Evolutionary conservation across 2,113 vertebrate species (phyloP).

Genomic region (Platichthys flesus): DNA sequence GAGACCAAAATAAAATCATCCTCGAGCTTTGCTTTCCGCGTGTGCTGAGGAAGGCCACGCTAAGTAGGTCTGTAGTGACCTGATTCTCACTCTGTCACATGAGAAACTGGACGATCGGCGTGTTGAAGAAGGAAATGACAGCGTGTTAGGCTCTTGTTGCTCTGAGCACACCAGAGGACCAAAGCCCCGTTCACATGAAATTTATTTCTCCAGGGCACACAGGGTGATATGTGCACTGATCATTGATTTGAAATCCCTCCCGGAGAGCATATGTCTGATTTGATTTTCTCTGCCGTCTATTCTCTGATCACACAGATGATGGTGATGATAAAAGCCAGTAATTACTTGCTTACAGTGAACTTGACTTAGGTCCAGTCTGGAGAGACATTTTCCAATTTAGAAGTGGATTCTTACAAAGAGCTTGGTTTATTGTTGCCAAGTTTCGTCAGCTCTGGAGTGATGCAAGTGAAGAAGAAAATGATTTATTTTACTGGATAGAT

Average conservation of each 20-base stretch:
- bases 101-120: not conserved
- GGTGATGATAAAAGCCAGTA: not conserved
- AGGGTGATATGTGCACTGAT: not conserved
- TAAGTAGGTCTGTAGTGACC: constrained; percentile 38
- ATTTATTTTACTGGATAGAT: not conserved
- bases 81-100: constrained; percentile 10
- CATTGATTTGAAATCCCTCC: constrained; percentile 18
- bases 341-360: not conserved
- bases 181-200: not conserved
- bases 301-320: not conserved
- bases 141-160: not conserved
- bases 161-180: constrained; percentile 1
- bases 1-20: constrained; percentile 5
- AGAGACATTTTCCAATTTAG: not conserved
- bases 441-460: not conserved
- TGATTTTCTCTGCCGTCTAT: not conserved
- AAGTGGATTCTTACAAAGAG: not conserved
- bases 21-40: not conserved
- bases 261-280: not conserved
- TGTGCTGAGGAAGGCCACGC: constrained; percentile 6
- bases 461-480: not conserved
- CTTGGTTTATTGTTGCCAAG: not conserved
- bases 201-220: not conserved
- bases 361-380: not conserved
- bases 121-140: not conserved